A percentile compares a stretch with the other conserved stretches of the same genome.
Evolutionary conservation across 2,888 invertebrate genomes (phyloP).

Genomic region (Periphyllus acericola): DNA sequence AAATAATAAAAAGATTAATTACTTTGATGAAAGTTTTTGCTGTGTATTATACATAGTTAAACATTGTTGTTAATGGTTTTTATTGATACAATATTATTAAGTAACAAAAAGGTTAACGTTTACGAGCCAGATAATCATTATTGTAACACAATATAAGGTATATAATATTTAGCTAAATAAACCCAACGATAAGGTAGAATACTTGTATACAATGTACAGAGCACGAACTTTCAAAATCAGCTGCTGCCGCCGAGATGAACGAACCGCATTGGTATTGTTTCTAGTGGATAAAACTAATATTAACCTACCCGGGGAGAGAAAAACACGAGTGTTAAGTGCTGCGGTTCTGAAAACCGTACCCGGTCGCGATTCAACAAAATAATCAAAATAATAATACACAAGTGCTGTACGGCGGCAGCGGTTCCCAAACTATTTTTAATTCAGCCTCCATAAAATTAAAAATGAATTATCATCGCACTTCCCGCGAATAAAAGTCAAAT

Average conservation of each 20-base stretch:
- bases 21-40: background rate
- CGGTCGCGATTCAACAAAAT: no score
- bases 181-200: no score
- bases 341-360: no score
- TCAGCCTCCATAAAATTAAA: background rate
- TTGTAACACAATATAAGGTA: background rate
- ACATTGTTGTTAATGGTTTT: background rate
- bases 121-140: background rate
- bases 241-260: background rate
- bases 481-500: no score
- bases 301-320: no score
- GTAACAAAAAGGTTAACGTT: background rate
- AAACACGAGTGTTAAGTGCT: no score
- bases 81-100: background rate
- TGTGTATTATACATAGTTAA: background rate
- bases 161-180: no score
- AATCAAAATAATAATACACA: no score
- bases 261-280: background rate
- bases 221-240: background rate
- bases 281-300: background rate
- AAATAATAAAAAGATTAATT: constrained; percentile 34
- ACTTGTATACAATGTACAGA: no score
- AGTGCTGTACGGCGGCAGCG: background rate
- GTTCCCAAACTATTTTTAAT: background rate
- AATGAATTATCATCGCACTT: background rate